A percentile compares a stretch with the other conserved stretches of the same genome.
Evolutionary conservation across 2,113 vertebrate genomes (phyloP).

Genomic region (Aptenodytes forsteri): DNA sequence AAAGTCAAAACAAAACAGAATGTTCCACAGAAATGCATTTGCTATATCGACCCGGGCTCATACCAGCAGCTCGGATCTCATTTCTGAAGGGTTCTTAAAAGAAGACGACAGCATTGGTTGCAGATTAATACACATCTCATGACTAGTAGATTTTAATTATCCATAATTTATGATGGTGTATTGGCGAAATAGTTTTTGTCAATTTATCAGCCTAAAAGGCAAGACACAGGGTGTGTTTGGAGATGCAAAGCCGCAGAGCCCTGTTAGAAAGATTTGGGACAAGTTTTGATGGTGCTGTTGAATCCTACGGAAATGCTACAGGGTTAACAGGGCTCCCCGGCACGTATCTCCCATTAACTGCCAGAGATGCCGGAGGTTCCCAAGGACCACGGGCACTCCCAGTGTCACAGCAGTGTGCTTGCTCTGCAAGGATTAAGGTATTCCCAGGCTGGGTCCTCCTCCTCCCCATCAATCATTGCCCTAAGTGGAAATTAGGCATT

Average conservation of each 20-base stretch:
- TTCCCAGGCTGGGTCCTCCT: background rate
- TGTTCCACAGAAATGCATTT: constrained; percentile 35
- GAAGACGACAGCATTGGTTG: background rate
- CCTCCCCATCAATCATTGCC: background rate
- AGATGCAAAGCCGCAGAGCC: background rate
- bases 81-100: constrained; percentile 60
- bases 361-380: accelerated
- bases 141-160: constrained; percentile 46
- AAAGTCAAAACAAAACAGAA: constrained; percentile 50
- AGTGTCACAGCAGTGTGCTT: background rate
- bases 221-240: background rate
- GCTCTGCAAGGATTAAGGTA: background rate
- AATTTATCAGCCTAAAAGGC: background rate
- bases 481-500: background rate
- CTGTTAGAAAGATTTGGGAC: background rate
- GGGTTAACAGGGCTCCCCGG: background rate
- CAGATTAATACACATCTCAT: constrained; percentile 34
- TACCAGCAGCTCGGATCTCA: constrained; percentile 15
- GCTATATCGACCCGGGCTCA: background rate
- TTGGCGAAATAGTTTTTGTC: background rate
- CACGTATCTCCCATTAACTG: background rate
- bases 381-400: accelerated
- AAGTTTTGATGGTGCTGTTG: background rate
- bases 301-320: background rate
- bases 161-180: constrained; percentile 5